Base-by-base conservation (phyloP, 2,888 invertebrate species). In the Scrobipalpa atriplicella region DNA sequence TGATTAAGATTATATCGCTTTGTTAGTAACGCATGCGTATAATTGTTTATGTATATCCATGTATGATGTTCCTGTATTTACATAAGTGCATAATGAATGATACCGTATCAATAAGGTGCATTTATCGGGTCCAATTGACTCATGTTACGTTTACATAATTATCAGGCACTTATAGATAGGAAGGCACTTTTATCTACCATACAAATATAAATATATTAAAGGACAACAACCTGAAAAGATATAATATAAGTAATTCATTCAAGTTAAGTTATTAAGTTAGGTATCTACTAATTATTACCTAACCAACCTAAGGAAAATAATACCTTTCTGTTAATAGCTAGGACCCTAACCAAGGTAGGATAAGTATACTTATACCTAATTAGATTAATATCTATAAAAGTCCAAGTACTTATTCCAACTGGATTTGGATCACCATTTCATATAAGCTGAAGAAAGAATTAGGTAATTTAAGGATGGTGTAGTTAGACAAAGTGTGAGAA, bases 101-200 rank as follows among this genome's bases (percentile, higher is more conserved):
- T 54, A 21, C 11, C 54, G 21, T 21, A 54, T 54, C 54, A 54
- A 54, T 62, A 60, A 64, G 43, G 64, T 64, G 60, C 62, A 41
- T 54, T 21, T 19, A 54, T 47, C 47, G 16, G 47, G 3, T 47
- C 16, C 47, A 47, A n/a, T 47, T 47, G 47, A 47, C n/a, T 47
- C 47, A 47, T 47, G 47, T 47, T 47, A 2, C 16, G n/a, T n/a
- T 47, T 47, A n/a, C 47, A n/a, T 47, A 47, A n/a, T n/a, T 10
- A n/a, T 47, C n/a, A 47, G 29, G 2, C 2, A 47, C n/a, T 7
- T 16, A 16, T 8, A 47, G 1, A 43, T 39, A 8, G 41, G 43
- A 6, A 16, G n/a, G 47, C 16, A 47, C n/a, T 8, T 47, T 47
- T 16, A 47, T 47, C n/a, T 47, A 16, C n/a, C 16, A n/a, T n/a